These are phyloP conservation scores for Melipona bicolor DNA, from an alignment of 2,888 invertebrate genomes.

Conservation along the genomic window DNA sequence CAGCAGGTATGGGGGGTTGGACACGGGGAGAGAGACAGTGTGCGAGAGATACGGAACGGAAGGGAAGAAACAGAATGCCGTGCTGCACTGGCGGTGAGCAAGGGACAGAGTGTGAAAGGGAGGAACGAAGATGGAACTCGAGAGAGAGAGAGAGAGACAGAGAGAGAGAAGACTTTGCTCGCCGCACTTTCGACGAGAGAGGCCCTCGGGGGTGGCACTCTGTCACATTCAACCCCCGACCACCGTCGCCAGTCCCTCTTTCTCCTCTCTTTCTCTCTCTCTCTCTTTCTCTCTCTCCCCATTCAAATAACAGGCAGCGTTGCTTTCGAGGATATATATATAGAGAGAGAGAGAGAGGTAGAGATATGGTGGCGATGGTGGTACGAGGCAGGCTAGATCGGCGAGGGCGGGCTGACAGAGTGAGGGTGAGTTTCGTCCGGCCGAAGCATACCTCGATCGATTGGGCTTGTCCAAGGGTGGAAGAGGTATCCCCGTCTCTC, in stretches of 20 bases:
- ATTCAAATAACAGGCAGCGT: constrained; percentile 83
- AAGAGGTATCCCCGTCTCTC: constrained; percentile 70
- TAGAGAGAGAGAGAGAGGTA: not conserved
- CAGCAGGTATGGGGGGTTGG: constrained; percentile 74
- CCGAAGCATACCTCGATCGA: constrained; percentile 84
- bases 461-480: constrained; percentile 84
- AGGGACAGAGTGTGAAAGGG: constrained; percentile 36
- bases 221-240: constrained; percentile 83
- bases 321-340: constrained; percentile 68
- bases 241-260: constrained; percentile 70
- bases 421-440: constrained; percentile 84
- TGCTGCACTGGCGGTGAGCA: constrained; percentile 35
- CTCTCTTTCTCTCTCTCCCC: constrained; percentile 63
- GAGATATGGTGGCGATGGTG: constrained; percentile 56
- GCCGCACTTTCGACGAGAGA: constrained; percentile 81
- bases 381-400: constrained; percentile 59
- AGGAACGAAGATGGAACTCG: constrained; percentile 2
- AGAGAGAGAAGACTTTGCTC: constrained; percentile 73
- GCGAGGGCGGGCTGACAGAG: constrained; percentile 71
- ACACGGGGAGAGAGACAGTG: constrained; percentile 30
- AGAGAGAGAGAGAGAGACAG: constrained; percentile 32
- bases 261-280: constrained; percentile 29
- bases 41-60: constrained; percentile 31
- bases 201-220: constrained; percentile 82
- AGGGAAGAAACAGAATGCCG: constrained; percentile 36